Evolutionary conservation across 2,888 invertebrate genomes (phyloP).

Genomic region (Tribolium freemani): DNA sequence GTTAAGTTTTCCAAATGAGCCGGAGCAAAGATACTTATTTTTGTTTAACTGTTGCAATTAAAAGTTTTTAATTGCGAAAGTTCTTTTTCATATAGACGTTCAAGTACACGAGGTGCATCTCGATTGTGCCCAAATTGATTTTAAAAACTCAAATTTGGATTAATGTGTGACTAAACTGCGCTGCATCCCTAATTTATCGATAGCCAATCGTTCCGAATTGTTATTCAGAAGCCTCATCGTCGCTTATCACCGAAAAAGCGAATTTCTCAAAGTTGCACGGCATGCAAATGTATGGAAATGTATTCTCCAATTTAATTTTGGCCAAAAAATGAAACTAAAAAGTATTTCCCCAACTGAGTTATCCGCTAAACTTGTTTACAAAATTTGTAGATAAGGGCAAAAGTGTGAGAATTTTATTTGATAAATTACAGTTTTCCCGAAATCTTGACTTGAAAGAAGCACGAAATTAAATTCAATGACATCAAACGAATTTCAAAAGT

Average conservation of each 20-base stretch:
- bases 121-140: not conserved
- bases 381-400: not conserved
- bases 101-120: not conserved
- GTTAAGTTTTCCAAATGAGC: conserved; percentile 23
- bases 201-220: not conserved
- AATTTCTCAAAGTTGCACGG: not conserved
- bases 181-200: not conserved
- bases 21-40: conserved; percentile 18
- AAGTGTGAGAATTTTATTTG: conserved; percentile 21
- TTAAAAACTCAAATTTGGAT: not conserved
- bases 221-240: not conserved
- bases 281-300: not conserved
- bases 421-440: conserved; percentile 6
- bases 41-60: conserved; percentile 31
- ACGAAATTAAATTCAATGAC: conserved; percentile 23
- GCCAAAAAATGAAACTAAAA: not conserved
- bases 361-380: not conserved
- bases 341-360: not conserved
- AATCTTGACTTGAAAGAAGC: conserved; percentile 16
- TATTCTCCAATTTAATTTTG: not conserved
- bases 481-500: conserved; percentile 21
- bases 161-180: not conserved
- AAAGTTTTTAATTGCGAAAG: conserved; percentile 31
- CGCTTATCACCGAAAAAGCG: not conserved
- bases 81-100: conserved; percentile 18